phyloP scores from a whole-genome alignment of 2,797 vertebrate species.

The Mormyrus hasselquistii region DNA sequence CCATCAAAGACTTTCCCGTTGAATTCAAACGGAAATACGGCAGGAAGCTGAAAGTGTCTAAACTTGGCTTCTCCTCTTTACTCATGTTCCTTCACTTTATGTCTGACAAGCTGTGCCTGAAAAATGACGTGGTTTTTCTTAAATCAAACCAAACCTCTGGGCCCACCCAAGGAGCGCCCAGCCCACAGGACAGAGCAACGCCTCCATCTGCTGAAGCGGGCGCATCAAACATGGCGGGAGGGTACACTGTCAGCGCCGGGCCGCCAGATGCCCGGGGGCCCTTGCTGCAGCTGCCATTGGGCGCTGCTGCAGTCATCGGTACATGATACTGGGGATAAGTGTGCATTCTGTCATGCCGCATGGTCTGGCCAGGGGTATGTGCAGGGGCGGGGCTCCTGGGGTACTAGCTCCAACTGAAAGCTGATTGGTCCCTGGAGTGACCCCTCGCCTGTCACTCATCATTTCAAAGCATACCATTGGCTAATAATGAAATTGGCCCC shows the following conservation, averaged over 20 bases:
- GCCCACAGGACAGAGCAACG: background rate
- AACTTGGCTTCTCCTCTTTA: slow-evolving; percentile 47
- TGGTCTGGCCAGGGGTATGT: background rate
- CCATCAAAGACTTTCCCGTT: slow-evolving; percentile 33
- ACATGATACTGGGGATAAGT: background rate
- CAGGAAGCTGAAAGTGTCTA: slow-evolving; percentile 33
- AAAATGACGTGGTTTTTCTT: slow-evolving; percentile 42
- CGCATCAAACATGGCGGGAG: background rate
- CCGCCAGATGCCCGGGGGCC: background rate
- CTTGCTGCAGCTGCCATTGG: background rate
- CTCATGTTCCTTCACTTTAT: slow-evolving; percentile 42
- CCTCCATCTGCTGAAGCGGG: background rate
- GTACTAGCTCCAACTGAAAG: background rate
- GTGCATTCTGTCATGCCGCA: background rate
- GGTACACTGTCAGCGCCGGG: background rate
- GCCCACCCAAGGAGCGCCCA: background rate
- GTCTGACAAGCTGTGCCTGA: slow-evolving; percentile 40
- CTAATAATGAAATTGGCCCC: background rate
- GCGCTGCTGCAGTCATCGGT: background rate
- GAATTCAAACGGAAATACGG: slow-evolving; percentile 46
- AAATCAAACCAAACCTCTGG: slow-evolving; percentile 29
- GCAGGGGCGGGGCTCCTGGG: background rate
- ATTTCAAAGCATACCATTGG: background rate
- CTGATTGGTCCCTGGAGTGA: background rate
- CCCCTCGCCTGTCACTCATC: background rate